phyloP scores from a whole-genome alignment of 2,113 vertebrate genomes.

The Mesocricetus auratus region DNA sequence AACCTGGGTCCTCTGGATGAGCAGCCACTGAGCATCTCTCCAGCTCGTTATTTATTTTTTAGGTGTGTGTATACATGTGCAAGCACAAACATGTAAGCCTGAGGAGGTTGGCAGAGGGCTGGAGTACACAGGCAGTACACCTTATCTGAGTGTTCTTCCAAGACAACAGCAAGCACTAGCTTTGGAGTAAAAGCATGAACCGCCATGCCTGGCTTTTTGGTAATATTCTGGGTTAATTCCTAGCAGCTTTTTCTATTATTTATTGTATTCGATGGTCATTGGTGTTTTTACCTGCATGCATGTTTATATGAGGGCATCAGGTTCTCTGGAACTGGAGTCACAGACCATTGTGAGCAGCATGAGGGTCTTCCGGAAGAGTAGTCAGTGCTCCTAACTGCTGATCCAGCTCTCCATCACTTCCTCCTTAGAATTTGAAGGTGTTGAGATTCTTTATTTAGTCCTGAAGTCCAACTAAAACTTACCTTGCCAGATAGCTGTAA shows the following conservation, averaged over 20 bases:
- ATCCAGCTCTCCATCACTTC: not conserved
- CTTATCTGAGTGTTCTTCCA: not conserved
- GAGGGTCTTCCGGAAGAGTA: not conserved
- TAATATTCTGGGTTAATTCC: not conserved
- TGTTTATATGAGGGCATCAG: not conserved
- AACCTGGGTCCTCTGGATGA: not conserved
- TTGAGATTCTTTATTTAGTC: slow-evolving; percentile 35
- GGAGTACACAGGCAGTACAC: not conserved
- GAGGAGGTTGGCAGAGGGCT: not conserved
- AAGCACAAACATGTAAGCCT: not conserved
- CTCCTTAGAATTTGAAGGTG: slow-evolving; percentile 27
- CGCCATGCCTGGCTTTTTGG: not conserved
- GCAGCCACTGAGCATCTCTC: not conserved
- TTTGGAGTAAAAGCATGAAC: not conserved
- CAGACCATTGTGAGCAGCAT: not conserved
- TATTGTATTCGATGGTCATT: not conserved
- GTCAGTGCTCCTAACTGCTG: not conserved
- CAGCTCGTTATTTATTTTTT: not conserved
- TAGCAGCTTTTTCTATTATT: not conserved
- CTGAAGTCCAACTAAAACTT: slow-evolving; percentile 17
- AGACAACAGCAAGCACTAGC: not conserved
- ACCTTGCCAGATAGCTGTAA: slow-evolving; percentile 14
- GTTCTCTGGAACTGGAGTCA: not conserved
- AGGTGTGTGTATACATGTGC: not conserved
- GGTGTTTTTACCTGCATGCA: not conserved